These are phyloP conservation scores for Bos indicus DNA, from an alignment of 2,113 vertebrate genomes.

Conservation along the genomic window DNA sequence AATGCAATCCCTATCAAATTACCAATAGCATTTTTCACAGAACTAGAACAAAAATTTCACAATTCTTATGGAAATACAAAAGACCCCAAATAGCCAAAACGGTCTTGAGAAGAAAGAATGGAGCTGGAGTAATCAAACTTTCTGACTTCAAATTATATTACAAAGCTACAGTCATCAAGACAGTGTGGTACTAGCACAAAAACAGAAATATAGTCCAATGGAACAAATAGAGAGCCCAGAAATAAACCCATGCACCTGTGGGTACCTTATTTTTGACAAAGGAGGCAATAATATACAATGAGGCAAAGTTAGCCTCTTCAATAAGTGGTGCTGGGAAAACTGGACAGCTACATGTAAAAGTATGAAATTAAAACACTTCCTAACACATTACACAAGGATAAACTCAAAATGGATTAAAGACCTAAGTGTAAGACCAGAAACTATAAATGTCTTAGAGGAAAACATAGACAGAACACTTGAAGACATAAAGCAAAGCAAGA, in stretches of 20 bases:
- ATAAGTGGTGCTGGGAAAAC: neutral
- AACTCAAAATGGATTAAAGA: neutral
- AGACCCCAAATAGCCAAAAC: neutral
- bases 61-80: neutral
- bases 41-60: neutral
- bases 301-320: neutral
- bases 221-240: neutral
- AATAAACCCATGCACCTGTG: neutral
- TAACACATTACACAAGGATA: neutral
- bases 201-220: neutral
- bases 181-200: neutral
- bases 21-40: neutral
- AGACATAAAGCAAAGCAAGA: neutral
- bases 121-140: neutral
- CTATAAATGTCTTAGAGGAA: neutral
- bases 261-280: neutral
- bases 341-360: neutral
- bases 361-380: neutral
- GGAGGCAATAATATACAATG: neutral
- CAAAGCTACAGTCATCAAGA: neutral
- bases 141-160: neutral
- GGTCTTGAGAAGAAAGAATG: neutral
- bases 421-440: neutral
- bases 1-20: neutral
- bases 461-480: neutral